These are phyloP conservation scores for Trichonephila clavata DNA, from an alignment of 1,140 invertebrate genomes.

Conservation along the genomic window DNA sequence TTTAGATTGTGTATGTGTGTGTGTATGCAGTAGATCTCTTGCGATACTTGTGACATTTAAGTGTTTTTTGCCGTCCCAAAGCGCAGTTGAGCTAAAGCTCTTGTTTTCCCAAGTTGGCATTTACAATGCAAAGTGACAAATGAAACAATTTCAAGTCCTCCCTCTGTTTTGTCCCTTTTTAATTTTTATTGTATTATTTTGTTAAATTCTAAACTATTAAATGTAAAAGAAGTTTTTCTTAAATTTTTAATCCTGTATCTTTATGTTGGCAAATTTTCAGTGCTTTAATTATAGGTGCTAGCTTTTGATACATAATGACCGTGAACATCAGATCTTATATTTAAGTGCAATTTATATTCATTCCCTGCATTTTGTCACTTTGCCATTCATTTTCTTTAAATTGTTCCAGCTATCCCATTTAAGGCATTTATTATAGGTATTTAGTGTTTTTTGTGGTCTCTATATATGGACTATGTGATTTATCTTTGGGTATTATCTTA, in stretches of 20 bases:
- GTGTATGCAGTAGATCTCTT: constrained; percentile 69
- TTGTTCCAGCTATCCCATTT: constrained; percentile 61
- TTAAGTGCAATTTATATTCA: constrained; percentile 10
- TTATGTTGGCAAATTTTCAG: background rate
- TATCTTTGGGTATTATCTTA: constrained; percentile 34
- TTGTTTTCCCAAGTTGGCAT: constrained; percentile 74
- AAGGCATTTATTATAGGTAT: constrained; percentile 41
- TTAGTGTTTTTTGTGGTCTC: constrained; percentile 15
- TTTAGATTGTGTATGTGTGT: constrained; percentile 70
- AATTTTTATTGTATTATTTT: background rate
- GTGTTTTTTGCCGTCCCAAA: constrained; percentile 77
- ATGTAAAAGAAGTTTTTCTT: background rate
- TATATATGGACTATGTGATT: constrained; percentile 35
- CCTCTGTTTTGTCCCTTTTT: background rate
- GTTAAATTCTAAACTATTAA: no score
- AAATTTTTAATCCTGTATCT: background rate
- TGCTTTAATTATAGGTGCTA: constrained; percentile 1
- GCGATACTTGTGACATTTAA: constrained; percentile 72
- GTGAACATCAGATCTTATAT: no score
- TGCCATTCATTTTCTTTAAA: constrained; percentile 56
- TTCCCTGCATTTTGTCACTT: constrained; percentile 54
- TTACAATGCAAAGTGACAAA: constrained; percentile 72
- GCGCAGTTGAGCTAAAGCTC: constrained; percentile 66
- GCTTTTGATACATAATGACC: background rate
- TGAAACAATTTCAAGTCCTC: background rate